A percentile compares a stretch with the other conserved stretches of the same genome.
phyloP scores from a whole-genome alignment of 2,888 invertebrate genomes.

The Callinectes sapidus region DNA sequence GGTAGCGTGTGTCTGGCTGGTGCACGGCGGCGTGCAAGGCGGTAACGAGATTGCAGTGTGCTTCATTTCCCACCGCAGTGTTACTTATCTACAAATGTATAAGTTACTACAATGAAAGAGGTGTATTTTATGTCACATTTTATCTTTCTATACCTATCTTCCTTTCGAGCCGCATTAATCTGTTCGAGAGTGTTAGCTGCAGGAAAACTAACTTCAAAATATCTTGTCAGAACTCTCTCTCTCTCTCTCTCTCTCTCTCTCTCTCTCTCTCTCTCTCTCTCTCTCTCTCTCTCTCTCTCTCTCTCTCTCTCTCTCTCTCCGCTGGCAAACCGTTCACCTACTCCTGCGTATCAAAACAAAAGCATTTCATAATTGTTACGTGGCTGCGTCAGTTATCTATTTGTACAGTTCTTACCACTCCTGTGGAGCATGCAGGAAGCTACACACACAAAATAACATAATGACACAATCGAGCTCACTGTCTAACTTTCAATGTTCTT shows the following conservation, averaged over 20 bases:
- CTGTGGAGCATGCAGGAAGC: background rate
- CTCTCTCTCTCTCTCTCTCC: background rate
- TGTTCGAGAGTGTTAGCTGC: background rate
- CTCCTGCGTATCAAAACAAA: background rate
- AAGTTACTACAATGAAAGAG: background rate
- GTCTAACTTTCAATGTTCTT: background rate
- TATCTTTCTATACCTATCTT: background rate
- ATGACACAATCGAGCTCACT: background rate
- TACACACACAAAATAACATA: background rate
- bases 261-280: background rate
- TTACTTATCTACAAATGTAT: too few species aligned
- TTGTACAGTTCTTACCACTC: background rate
- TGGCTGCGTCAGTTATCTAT: background rate
- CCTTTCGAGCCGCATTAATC: background rate
- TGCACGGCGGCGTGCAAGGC: background rate
- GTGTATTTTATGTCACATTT: background rate
- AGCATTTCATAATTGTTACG: background rate
- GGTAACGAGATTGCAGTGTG: too few species aligned
- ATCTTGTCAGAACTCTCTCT: background rate
- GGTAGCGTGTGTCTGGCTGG: background rate
- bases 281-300: background rate
- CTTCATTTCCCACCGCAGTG: background rate
- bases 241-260: too few species aligned
- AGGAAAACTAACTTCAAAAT: background rate
- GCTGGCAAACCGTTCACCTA: background rate